A percentile compares a stretch with the other conserved stretches of the same genome.
phyloP scores from a whole-genome alignment of 37 sponge, comb jelly and placozoan species.

The Ephydatia muelleri region DNA sequence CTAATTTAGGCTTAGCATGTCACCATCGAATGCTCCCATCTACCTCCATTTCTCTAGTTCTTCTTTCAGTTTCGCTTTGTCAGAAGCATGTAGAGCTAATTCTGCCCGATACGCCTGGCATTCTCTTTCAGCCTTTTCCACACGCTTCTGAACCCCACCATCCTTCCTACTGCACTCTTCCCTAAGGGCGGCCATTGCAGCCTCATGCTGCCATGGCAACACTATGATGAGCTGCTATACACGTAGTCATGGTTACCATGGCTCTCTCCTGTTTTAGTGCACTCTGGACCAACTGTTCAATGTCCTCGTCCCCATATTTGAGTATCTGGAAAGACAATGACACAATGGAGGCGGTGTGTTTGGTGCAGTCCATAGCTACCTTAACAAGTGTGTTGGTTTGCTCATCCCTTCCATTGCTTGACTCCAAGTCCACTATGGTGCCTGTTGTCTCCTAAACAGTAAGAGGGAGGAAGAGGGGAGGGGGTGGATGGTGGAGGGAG shows the following conservation, averaged over 20 bases:
- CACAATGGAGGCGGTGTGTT: no score
- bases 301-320: constrained; percentile 29
- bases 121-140: constrained; percentile 22
- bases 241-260: not conserved
- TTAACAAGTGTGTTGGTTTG: not conserved
- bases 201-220: constrained; percentile 10
- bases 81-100: not conserved
- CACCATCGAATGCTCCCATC: no score
- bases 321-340: not conserved
- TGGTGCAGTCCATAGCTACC: not conserved
- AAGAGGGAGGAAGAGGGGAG: no score
- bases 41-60: constrained; percentile 48
- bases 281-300: constrained; percentile 9
- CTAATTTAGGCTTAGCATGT: no score
- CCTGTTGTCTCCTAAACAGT: not conserved
- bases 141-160: not conserved
- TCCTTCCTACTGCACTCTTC: constrained; percentile 13
- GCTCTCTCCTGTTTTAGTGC: constrained; percentile 7
- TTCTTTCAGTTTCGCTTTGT: constrained; percentile 11
- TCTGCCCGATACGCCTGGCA: constrained; percentile 6
- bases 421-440: not conserved
- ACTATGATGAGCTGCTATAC: not conserved
- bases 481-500: not conserved
- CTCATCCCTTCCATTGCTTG: not conserved
- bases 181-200: not conserved